Evolutionary conservation across 2,113 vertebrate genomes (phyloP).

Genomic region (Varanus salvator): DNA sequence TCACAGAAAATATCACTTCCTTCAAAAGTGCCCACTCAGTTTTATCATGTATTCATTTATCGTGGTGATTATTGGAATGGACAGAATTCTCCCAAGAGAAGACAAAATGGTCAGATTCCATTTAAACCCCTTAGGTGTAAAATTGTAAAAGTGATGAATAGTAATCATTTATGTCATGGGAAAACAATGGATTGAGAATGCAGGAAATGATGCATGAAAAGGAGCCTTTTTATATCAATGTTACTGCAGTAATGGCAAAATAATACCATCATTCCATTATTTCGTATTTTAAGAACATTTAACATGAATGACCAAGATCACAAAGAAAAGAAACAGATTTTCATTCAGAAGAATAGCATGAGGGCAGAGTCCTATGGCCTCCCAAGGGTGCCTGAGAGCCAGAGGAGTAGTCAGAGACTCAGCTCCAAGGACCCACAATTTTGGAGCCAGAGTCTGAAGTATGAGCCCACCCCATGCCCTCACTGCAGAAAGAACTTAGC

Average conservation of each 20-base stretch:
- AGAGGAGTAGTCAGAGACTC: too few species aligned
- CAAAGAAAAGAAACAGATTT: conserved; percentile 51
- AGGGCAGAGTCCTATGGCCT: conserved; percentile 5
- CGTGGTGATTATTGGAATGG: background rate
- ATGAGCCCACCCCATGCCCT: too few species aligned
- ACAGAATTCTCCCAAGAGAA: conserved; percentile 20
- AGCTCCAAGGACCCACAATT: too few species aligned
- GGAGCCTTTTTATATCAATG: conserved; percentile 40
- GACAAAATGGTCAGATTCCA: conserved; percentile 19
- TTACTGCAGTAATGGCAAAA: conserved; percentile 47
- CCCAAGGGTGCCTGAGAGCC: too few species aligned
- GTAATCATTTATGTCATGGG: conserved; percentile 18
- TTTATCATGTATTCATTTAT: background rate
- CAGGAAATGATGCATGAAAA: conserved; percentile 63
- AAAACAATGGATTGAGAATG: conserved; percentile 46
- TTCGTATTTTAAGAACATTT: conserved; percentile 41
- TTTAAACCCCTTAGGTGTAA: conserved; percentile 42
- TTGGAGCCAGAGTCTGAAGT: too few species aligned
- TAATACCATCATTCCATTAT: conserved; percentile 47
- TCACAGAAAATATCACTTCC: background rate
- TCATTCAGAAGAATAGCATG: conserved; percentile 46
- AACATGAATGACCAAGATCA: conserved; percentile 10
- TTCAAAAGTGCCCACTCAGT: background rate
- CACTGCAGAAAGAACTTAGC: too few species aligned
- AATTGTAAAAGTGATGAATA: conserved; percentile 41